phyloP scores from a whole-genome alignment of 1,140 invertebrate genomes.

The Papilio glaucus region DNA sequence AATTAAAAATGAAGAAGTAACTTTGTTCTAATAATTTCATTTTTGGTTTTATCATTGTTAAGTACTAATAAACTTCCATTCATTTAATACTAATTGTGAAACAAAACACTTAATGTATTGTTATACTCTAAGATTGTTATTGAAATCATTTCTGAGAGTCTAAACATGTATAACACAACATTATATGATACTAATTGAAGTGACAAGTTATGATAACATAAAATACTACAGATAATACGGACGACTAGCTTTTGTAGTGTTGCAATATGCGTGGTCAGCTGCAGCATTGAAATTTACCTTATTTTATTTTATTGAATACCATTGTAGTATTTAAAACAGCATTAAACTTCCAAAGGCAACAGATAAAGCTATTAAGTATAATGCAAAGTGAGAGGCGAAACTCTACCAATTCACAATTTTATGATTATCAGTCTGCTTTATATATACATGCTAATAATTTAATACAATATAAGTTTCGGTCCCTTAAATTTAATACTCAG shows the following conservation, averaged over 20 bases:
- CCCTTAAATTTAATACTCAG: slow-evolving; percentile 60
- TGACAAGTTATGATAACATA: slow-evolving; percentile 43
- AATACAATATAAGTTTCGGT: slow-evolving; percentile 60
- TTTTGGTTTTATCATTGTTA: slow-evolving; percentile 75
- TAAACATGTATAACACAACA: slow-evolving; percentile 41
- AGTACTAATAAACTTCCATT: slow-evolving; percentile 73
- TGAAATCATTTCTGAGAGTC: slow-evolving; percentile 23
- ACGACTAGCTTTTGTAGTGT: slow-evolving; percentile 75
- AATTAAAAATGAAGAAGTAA: slow-evolving; percentile 60
- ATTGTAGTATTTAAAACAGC: not conserved
- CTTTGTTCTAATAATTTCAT: slow-evolving; percentile 71
- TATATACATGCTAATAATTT: slow-evolving; percentile 54
- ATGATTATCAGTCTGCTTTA: slow-evolving; percentile 62
- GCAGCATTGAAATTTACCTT: not conserved
- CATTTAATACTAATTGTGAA: slow-evolving; percentile 70
- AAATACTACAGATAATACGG: slow-evolving; percentile 51
- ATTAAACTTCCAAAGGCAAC: slow-evolving; percentile 23
- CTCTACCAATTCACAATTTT: slow-evolving; percentile 45
- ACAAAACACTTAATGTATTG: slow-evolving; percentile 49
- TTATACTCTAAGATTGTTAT: slow-evolving; percentile 42
- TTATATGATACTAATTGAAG: slow-evolving; percentile 43
- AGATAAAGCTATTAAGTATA: slow-evolving; percentile 13
- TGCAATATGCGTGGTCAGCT: slow-evolving; percentile 38
- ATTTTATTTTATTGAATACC: not conserved
- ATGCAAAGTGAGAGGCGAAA: slow-evolving; percentile 38